phyloP scores from a whole-genome alignment of 2,797 vertebrate genomes.

The Eleutherodactylus coqui region DNA sequence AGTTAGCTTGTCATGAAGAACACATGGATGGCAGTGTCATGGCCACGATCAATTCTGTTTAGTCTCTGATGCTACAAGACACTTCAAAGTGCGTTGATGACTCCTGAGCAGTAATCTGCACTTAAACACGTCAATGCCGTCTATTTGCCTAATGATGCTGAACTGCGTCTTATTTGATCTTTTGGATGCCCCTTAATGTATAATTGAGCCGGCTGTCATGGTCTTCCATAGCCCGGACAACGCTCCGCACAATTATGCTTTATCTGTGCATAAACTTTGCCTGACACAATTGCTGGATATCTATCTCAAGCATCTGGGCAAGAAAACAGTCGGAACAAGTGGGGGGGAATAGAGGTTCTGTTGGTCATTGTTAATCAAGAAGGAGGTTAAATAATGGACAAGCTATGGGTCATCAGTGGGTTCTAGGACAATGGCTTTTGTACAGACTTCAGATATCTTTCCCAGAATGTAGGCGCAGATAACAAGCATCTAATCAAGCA shows the following conservation, averaged over 20 bases:
- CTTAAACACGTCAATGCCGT: slow-evolving; percentile 30
- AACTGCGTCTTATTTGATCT: neutral
- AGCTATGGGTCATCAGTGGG: neutral
- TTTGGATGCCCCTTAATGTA: neutral
- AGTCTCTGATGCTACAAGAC: neutral
- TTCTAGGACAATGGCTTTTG: neutral
- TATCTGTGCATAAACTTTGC: neutral
- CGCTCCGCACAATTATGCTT: neutral
- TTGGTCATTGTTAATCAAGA: neutral
- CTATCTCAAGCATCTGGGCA: neutral
- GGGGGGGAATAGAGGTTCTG: neutral
- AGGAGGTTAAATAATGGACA: neutral
- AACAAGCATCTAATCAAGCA: neutral
- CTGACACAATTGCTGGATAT: neutral
- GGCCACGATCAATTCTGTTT: neutral
- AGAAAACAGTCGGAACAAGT: neutral
- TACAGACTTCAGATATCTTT: neutral
- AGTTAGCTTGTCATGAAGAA: neutral
- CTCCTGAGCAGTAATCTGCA: slow-evolving; percentile 9
- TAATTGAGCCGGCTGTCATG: slow-evolving; percentile 32
- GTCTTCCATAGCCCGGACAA: neutral
- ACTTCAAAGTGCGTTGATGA: neutral
- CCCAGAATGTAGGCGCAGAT: neutral
- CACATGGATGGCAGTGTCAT: neutral
- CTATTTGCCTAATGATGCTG: slow-evolving; percentile 46